Evolutionary conservation across 1,140 invertebrate species (phyloP), one percentile per base, ranked within the genome.

Genomic region (Cecropterus lyciades): DNA sequence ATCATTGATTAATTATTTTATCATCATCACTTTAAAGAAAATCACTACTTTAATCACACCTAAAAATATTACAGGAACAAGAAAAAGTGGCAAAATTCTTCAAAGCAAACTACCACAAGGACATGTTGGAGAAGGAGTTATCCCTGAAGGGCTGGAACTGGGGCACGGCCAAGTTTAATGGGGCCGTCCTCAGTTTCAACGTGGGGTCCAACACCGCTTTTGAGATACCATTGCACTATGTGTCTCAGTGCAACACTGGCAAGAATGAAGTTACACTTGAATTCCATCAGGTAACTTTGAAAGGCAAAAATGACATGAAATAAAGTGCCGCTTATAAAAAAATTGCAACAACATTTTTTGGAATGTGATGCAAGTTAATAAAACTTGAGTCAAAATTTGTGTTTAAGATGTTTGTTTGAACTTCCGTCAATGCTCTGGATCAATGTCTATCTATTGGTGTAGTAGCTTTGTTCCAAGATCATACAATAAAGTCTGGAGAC

Each of bases 261-360:
- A 99, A 99, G 87, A 99, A 99, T 93, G 99, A 99, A 94, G 98
- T 99, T 0, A 99, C 98, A 7, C 87, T 99, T 24, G 99, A 99
- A 89, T 99, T 99, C 88, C 99, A 99, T 94, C 97, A 98, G 92
- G 95, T 96, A 91, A 67, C 10, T 24, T 24, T 24, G 20, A 24
- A 24, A 24, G n/a, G n/a, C n/a, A n/a, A n/a, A n/a, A n/a, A n/a
- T n/a, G n/a, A n/a, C n/a, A n/a, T n/a, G n/a, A n/a, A n/a, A n/a
- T n/a, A n/a, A n/a, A n/a, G n/a, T n/a, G n/a, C n/a, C n/a, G n/a
- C n/a, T n/a, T n/a, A n/a, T n/a, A n/a, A n/a, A n/a, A n/a, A 24
- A 24, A 5, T 24, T 24, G 20, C 20, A 24, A 24, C 20, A 24
- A 24, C n/a, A n/a, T n/a, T n/a, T n/a, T n/a, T n/a, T n/a, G n/a